Conservation (phyloP, 1,140 invertebrate species). For the Euschistus heros region DNA sequence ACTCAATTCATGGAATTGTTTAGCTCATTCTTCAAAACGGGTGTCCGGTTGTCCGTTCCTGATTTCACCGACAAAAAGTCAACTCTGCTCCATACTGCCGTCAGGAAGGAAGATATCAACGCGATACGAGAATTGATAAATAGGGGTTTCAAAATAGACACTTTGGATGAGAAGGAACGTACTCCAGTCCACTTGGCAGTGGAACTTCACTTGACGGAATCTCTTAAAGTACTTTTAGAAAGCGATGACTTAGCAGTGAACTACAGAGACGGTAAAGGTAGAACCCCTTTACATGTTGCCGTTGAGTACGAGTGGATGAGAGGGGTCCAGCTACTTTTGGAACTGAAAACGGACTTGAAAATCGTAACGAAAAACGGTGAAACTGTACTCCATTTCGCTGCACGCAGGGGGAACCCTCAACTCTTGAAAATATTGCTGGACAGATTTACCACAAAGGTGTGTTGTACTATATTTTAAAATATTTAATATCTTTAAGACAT, state of each 20-base stretch:
- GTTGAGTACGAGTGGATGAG: constrained; percentile 46
- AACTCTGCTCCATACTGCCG: constrained; percentile 24
- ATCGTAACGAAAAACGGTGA: constrained; percentile 36
- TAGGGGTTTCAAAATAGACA: constrained; percentile 32
- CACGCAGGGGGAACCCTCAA: constrained; percentile 45
- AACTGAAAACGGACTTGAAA: not conserved
- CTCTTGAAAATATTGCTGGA: constrained; percentile 47
- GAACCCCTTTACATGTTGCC: constrained; percentile 70
- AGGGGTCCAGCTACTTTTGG: constrained; percentile 35
- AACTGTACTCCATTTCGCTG: constrained; percentile 45
- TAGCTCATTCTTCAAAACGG: too few species aligned
- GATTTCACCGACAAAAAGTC: not conserved
- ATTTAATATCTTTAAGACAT: too few species aligned
- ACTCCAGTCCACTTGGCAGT: constrained; percentile 51
- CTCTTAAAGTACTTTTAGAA: constrained; percentile 7
- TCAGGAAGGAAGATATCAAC: constrained; percentile 28
- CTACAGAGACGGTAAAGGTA: constrained; percentile 50
- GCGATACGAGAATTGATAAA: constrained; percentile 36
- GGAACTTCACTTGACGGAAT: not conserved
- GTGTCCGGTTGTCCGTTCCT: too few species aligned
- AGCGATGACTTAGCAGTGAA: constrained; percentile 29
- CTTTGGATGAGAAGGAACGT: constrained; percentile 42
- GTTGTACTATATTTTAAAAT: too few species aligned
- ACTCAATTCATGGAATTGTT: too few species aligned
- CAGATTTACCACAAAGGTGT: constrained; percentile 10